Conservation (phyloP, 1,140 invertebrate genomes). For the Neodiprion pinetum region DNA sequence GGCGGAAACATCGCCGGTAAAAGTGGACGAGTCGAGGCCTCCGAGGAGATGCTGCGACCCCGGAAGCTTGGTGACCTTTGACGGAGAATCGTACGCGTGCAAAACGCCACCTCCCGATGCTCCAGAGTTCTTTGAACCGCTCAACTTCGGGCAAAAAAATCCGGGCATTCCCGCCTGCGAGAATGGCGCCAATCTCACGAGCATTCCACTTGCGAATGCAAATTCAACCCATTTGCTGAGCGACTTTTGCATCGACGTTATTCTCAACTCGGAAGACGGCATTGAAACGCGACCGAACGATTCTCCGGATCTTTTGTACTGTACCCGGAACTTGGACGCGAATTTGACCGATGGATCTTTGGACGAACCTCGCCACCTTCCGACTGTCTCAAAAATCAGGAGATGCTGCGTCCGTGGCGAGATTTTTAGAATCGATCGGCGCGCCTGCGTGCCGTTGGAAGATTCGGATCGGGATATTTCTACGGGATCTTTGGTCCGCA, state of each 20-base stretch:
- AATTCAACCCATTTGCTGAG: slow-evolving; percentile 19
- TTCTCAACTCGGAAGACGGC: slow-evolving; percentile 1
- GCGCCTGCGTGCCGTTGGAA: slow-evolving; percentile 22
- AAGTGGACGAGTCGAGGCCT: too few species aligned
- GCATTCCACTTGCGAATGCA: neutral
- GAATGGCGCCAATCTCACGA: neutral
- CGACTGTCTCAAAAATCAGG: slow-evolving; percentile 22
- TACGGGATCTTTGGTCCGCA: neutral
- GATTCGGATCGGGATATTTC: neutral
- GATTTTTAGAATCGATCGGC: slow-evolving; percentile 23
- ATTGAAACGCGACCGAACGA: neutral
- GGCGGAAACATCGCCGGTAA: too few species aligned
- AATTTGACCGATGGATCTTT: neutral
- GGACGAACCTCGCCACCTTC: neutral
- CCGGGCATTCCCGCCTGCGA: neutral
- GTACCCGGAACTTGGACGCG: slow-evolving; percentile 20
- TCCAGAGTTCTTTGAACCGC: neutral
- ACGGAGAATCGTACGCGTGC: neutral
- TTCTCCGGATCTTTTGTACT: slow-evolving; percentile 29
- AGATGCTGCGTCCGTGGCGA: slow-evolving; percentile 31
- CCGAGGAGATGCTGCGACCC: neutral
- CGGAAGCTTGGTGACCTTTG: neutral
- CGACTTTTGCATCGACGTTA: slow-evolving; percentile 34
- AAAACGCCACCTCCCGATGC: neutral
- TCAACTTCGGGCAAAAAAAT: neutral